These are phyloP conservation scores for Drosophila persimilis DNA, from an alignment of 1,140 invertebrate genomes.

Conservation along the genomic window DNA sequence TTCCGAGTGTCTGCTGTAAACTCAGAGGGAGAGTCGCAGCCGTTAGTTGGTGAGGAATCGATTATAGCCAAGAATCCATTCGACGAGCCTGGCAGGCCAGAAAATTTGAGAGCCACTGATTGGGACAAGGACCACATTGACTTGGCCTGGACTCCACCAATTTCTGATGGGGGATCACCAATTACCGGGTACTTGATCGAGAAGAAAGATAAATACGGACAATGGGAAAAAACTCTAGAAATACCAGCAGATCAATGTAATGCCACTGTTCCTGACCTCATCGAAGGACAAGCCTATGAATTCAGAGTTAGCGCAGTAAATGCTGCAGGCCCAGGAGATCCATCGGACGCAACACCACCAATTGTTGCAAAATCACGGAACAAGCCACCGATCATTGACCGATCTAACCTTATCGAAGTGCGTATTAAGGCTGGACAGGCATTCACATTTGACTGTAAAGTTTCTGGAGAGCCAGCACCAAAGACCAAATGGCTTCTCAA, in stretches of 20 bases:
- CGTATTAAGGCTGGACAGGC: slow-evolving; percentile 96
- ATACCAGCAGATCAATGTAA: slow-evolving; percentile 91
- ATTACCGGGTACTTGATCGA: slow-evolving; percentile 94
- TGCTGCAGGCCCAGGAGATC: slow-evolving; percentile 96
- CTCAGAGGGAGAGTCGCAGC: slow-evolving; percentile 97
- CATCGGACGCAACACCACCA: slow-evolving; percentile 95
- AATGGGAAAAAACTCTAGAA: slow-evolving; percentile 90
- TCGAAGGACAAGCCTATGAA: slow-evolving; percentile 95
- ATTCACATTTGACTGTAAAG: slow-evolving; percentile 86
- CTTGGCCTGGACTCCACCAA: slow-evolving; percentile 92
- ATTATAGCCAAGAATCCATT: slow-evolving; percentile 98
- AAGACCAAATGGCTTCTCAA: slow-evolving; percentile 93
- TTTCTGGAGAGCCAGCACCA: slow-evolving; percentile 97
- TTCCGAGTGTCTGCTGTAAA: slow-evolving; percentile 98
- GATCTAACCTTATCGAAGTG: slow-evolving; percentile 92
- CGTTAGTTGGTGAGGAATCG: slow-evolving; percentile 92
- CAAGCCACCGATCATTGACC: slow-evolving; percentile 95
- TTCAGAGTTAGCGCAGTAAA: slow-evolving; percentile 96
- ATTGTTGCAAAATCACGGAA: slow-evolving; percentile 97
- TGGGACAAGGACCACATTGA: slow-evolving; percentile 98
- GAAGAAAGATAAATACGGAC: slow-evolving; percentile 96
- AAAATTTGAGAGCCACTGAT: slow-evolving; percentile 94
- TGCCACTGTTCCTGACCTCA: slow-evolving; percentile 93
- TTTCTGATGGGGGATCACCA: slow-evolving; percentile 92
- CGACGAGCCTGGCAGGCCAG: slow-evolving; percentile 96